Base-by-base conservation (phyloP, 2,888 invertebrate species). In the Drosophila neonasuta region DNA sequence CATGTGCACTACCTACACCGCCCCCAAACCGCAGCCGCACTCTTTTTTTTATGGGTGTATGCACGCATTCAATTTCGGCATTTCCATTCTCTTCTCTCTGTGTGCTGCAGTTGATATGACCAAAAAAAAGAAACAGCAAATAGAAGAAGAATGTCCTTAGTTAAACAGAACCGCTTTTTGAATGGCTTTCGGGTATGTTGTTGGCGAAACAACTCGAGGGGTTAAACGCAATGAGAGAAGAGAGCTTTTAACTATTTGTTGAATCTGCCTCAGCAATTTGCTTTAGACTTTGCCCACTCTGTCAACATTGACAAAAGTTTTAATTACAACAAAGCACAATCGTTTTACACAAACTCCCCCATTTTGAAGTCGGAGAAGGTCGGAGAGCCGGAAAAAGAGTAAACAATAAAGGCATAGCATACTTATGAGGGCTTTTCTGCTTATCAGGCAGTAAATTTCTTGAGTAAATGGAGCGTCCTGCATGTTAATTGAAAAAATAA, bases 261-360 rank as follows among this genome's bases (percentile, higher is more conserved):
- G 36, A 54, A 42, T 46, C 64, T 64, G 63, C 46, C 62, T 39
- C 71, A 71, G 64, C 61, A 60, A 75, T 64, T 74, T 54, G 15
- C 56, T 46, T 46, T 41, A 41, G 63, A 58, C 49, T 52, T 32
- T 55, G 49, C 55, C 49, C 69, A 61, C 66, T 64, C 50, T 71
- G 71, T 68, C 79, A 83, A 83, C 72, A 82, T 79, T 82, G 77
- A 75, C 75, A 70, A 73, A 75, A 78, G 70, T 83, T 86, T 78
- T 79, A 83, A 81, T 78, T 86, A 83, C 79, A 73, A 78, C 79
- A 72, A 74, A 62, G 70, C 70, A 73, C 70, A 73, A 76, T 80
- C 70, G 63, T 69, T 73, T 71, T 70, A 62, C 71, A 68, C n/a
- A 30, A n/a, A 39, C 10, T 13, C 24, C 10, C 10, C 24, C 4